Evolutionary conservation across 1,140 invertebrate genomes (phyloP).

Genomic region (Orussus abietinus): DNA sequence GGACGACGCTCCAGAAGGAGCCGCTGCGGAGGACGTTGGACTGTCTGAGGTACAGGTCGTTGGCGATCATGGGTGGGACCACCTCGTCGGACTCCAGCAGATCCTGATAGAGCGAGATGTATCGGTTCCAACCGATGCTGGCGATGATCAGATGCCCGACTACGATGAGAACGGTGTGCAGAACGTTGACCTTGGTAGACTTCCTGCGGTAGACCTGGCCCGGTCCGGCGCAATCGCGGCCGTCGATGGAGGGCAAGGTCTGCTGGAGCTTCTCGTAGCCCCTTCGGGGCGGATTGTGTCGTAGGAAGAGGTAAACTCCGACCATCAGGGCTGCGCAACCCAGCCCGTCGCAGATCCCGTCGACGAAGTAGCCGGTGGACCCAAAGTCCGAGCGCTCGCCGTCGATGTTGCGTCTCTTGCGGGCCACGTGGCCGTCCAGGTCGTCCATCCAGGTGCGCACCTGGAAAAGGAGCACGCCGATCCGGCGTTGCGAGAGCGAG

Average conservation of each 20-base stretch:
- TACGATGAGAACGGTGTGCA: slow-evolving; percentile 63
- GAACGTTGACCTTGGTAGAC: slow-evolving; percentile 60
- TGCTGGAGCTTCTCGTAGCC: slow-evolving; percentile 62
- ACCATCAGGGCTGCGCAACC: slow-evolving; percentile 65
- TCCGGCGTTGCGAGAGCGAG: slow-evolving; percentile 60
- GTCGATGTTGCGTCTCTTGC: slow-evolving; percentile 63
- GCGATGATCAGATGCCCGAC: slow-evolving; percentile 67
- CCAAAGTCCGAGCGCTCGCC: slow-evolving; percentile 71
- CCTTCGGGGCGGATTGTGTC: slow-evolving; percentile 61
- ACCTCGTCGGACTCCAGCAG: slow-evolving; percentile 63
- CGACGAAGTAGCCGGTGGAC: slow-evolving; percentile 67
- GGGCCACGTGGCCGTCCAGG: slow-evolving; percentile 74
- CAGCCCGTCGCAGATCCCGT: slow-evolving; percentile 71
- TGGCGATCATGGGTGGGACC: slow-evolving; percentile 46
- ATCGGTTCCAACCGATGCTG: slow-evolving; percentile 75
- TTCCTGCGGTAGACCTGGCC: slow-evolving; percentile 63
- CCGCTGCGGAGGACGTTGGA: slow-evolving; percentile 54
- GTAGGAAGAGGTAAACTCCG: slow-evolving; percentile 63
- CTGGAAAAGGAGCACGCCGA: slow-evolving; percentile 72
- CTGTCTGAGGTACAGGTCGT: slow-evolving; percentile 49
- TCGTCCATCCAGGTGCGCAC: slow-evolving; percentile 74
- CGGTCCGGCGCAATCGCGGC: slow-evolving; percentile 49
- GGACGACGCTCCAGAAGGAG: slow-evolving; percentile 69
- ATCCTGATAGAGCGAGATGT: slow-evolving; percentile 73
- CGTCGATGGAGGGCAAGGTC: slow-evolving; percentile 48